Percentiles rank a stretch among this genome's conserved stretches.
Evolutionary conservation across 2,797 vertebrate species (phyloP).

Genomic region (Mycteria americana): DNA sequence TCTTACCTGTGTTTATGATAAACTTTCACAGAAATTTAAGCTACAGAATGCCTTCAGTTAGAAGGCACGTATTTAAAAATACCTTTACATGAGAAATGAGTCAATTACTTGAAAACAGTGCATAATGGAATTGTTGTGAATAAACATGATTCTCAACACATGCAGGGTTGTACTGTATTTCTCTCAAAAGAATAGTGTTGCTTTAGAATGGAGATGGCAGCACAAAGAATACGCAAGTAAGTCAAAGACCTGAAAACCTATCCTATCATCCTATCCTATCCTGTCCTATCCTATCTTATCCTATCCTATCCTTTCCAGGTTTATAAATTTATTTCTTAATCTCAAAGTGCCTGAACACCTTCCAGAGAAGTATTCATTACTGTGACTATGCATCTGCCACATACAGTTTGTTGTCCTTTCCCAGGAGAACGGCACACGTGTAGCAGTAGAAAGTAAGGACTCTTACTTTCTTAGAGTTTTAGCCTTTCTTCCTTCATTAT

Average conservation of each 20-base stretch:
- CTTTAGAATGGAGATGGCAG: neutral
- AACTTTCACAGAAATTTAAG: neutral
- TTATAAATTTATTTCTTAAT: neutral
- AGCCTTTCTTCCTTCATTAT: neutral
- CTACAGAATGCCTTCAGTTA: neutral
- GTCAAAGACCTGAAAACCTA: neutral
- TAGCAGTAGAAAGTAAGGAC: neutral
- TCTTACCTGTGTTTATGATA: neutral
- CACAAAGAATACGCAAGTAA: neutral
- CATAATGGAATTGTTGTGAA: neutral
- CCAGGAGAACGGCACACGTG: neutral
- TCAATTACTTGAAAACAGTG: neutral
- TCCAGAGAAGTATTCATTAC: neutral
- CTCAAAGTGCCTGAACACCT: neutral
- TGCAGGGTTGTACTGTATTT: neutral
- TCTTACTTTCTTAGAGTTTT: neutral
- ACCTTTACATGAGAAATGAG: neutral
- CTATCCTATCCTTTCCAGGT: neutral
- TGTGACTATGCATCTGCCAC: neutral
- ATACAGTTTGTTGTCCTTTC: neutral
- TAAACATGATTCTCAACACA: neutral
- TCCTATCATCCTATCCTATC: neutral
- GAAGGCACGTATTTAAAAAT: neutral
- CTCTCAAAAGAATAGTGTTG: neutral
- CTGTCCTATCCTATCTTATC: neutral